phyloP scores from a whole-genome alignment of 2,113 vertebrate genomes.

The Neolamprologus tretocephalus region DNA sequence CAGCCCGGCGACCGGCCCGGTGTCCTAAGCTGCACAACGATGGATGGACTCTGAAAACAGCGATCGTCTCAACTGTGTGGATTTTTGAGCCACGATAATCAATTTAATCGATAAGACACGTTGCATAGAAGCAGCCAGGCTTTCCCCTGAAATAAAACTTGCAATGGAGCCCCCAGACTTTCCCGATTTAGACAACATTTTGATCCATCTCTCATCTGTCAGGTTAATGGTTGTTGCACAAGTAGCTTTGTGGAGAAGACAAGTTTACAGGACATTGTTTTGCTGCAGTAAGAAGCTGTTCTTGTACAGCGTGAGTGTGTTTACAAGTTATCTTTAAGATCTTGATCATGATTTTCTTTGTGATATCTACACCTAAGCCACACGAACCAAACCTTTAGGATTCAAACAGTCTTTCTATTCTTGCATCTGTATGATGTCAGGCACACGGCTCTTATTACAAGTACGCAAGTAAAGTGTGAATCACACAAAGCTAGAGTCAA shows the following conservation, averaged over 20 bases:
- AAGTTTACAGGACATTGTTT: not conserved
- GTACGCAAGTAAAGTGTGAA: not conserved
- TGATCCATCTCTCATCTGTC: accelerated
- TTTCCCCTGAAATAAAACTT: not conserved
- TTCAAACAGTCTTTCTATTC: not conserved
- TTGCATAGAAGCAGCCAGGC: accelerated
- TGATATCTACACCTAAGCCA: not conserved
- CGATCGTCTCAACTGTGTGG: not conserved
- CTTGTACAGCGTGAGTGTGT: not conserved
- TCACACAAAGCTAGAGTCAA: not conserved
- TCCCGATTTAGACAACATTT: not conserved
- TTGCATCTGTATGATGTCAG: not conserved
- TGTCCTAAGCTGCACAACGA: not conserved
- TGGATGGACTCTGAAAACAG: not conserved
- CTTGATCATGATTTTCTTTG: not conserved
- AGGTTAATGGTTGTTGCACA: not conserved
- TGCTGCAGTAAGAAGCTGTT: not conserved
- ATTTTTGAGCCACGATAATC: not conserved
- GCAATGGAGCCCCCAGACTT: too few species aligned
- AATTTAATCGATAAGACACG: not conserved
- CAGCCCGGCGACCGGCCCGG: not conserved
- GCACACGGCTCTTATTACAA: not conserved
- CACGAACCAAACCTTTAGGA: not conserved
- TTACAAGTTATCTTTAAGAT: not conserved
- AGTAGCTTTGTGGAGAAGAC: not conserved